Evolutionary conservation across 2,113 vertebrate species (phyloP), one percentile per base, ranked within the genome.

Genomic region (Odocoileus virginianus): DNA sequence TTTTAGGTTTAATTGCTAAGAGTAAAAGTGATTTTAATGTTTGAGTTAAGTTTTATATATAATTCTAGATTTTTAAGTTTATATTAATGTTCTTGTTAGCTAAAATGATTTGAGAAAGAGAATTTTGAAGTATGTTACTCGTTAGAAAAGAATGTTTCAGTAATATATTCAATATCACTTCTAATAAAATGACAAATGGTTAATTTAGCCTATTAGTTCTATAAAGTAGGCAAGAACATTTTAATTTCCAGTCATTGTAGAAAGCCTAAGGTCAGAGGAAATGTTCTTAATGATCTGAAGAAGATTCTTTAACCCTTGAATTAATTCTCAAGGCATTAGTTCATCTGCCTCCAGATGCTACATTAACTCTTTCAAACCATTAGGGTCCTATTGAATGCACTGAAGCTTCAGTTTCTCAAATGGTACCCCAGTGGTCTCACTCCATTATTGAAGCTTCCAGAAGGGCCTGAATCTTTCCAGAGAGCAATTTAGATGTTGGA

Each of bases 391-490:
- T 57, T 87, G 86, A 91, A 86, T 84, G 30, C 93, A 85, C 16
- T 76, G 89, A 98, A 96, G 91, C 97, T 97, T 47, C 47, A 89
- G 17, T 93, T 97, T 95, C 64, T 94, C 97, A 97, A 93, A 97
- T 97, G 94, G 92, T 36, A 95, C 96, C 67, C 50, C 67, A 52
- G 81, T 61, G 94, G 30, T 79, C 61, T 92, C 54, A 79, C 57
- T 97, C 61, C 92, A 89, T 89, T 97, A 95, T 55, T 91, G 88
- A 89, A 89, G 61, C 91, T 97, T 97, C 95, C 78, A 97, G 86
- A 92, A 96, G 40, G 78, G 57, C 58, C 91, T 45, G 0, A 76
- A 74, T 93, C 94, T 98, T 98, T 78, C 82, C 64, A 64, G 94
- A 94, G 89, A 98, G 61, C 86, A 97, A 21, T 97, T 98, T 93